phyloP scores from a whole-genome alignment of 30 jellyfish, hydroid and myxozoan species.

The Aurelia sp. region DNA sequence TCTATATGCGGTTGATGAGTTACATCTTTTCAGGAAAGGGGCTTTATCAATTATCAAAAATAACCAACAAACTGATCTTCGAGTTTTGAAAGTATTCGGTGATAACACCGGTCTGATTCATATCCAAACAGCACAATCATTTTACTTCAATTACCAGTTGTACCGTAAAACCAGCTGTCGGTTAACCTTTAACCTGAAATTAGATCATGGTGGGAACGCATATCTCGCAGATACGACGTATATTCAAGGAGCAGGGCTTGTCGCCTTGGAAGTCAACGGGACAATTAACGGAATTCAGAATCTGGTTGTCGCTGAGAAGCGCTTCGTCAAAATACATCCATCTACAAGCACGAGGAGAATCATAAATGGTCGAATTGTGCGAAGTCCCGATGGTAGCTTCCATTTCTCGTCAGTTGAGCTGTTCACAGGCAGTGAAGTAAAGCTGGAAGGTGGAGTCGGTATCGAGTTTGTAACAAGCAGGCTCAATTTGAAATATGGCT shows the following conservation, averaged over 20 bases:
- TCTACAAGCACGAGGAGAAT: conserved; percentile 40
- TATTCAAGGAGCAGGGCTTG: conserved; percentile 53
- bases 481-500: conserved; percentile 44
- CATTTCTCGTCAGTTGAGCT: conserved; percentile 51
- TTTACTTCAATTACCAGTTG: conserved; percentile 38
- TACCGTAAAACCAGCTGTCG: conserved; percentile 45
- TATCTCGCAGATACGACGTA: conserved; percentile 50
- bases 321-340: conserved; percentile 62
- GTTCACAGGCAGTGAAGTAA: conserved; percentile 65
- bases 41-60: conserved; percentile 20
- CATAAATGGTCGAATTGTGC: conserved; percentile 11
- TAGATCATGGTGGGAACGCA: conserved; percentile 65
- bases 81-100: conserved; percentile 31
- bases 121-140: conserved; percentile 26
- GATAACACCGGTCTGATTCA: conserved; percentile 68
- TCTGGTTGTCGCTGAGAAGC: conserved; percentile 36
- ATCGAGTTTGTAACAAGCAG: conserved; percentile 48
- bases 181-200: conserved; percentile 45
- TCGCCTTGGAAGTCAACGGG: conserved; percentile 67
- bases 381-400: conserved; percentile 56
- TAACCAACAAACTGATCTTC: neutral
- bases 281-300: conserved; percentile 59
- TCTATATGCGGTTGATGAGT: conserved; percentile 46
- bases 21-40: conserved; percentile 44
- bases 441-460: conserved; percentile 69